Evolutionary conservation across 2,888 invertebrate genomes (phyloP).

Genomic region (Xanthia togata): DNA sequence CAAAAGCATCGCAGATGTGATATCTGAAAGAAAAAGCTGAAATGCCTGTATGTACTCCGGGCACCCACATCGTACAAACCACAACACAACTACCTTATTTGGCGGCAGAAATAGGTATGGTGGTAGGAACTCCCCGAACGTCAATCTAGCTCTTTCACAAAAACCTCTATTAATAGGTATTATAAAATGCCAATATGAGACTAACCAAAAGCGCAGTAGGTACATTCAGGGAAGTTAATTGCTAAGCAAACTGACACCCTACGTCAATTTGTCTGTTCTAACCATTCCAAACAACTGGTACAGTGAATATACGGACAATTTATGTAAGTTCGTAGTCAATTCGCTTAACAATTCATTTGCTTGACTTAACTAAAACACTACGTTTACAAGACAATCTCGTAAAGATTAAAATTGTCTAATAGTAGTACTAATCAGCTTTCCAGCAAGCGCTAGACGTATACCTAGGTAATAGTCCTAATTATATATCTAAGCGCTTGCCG

Average conservation of each 20-base stretch:
- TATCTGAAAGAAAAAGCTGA: background rate
- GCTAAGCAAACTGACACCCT: too few species aligned
- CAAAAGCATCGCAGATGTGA: background rate
- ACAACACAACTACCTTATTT: too few species aligned
- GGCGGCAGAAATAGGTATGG: too few species aligned
- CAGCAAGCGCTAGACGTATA: background rate
- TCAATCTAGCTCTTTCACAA: background rate
- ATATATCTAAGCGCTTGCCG: too few species aligned
- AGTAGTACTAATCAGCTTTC: background rate
- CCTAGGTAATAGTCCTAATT: background rate
- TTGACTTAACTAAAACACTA: background rate
- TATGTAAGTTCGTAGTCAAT: background rate
- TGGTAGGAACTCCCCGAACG: background rate
- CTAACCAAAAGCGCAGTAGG: background rate
- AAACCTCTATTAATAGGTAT: background rate
- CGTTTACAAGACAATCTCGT: background rate
- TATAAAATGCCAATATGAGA: background rate
- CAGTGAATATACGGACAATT: background rate
- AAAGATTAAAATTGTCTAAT: background rate
- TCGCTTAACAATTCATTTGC: background rate
- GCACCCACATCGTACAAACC: background rate
- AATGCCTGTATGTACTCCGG: background rate
- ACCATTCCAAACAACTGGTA: background rate
- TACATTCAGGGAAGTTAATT: background rate
- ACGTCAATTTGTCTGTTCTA: too few species aligned